Percentiles rank a stretch among this genome's conserved stretches.
Conservation (phyloP, 1,140 invertebrate genomes). For the Drosophila lowei region DNA sequence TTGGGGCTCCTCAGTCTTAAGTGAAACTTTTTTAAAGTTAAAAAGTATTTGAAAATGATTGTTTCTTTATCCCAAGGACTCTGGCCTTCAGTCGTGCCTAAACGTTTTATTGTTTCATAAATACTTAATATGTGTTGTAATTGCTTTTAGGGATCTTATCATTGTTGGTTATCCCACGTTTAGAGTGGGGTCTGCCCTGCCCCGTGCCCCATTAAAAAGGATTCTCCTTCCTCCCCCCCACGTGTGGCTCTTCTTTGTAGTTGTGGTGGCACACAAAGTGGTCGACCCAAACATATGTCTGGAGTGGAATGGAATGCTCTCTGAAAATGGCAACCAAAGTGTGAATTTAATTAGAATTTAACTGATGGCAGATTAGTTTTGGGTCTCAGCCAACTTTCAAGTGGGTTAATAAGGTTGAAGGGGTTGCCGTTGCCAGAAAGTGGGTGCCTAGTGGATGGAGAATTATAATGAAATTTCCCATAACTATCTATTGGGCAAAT, state of each 20-base stretch:
- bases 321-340: constrained; percentile 15
- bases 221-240: neutral
- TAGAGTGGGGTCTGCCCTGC: constrained; percentile 15
- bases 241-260: constrained; percentile 18
- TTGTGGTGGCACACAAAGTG: constrained; percentile 51
- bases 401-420: constrained; percentile 37
- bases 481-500: too few relatives aligned
- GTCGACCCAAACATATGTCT: constrained; percentile 42
- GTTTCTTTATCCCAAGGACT: too few relatives aligned
- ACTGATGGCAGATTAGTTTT: constrained; percentile 37
- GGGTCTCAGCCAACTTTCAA: constrained; percentile 37
- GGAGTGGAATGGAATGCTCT: constrained; percentile 38
- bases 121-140: constrained; percentile 76
- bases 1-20: constrained; percentile 2
- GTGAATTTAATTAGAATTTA: constrained; percentile 75
- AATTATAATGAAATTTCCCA: too few relatives aligned
- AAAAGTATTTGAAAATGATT: constrained; percentile 51
- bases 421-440: neutral
- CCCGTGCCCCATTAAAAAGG: constrained; percentile 36
- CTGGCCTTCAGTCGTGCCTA: too few relatives aligned
- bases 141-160: constrained; percentile 71
- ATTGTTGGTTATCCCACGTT: constrained; percentile 36
- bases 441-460: too few relatives aligned
- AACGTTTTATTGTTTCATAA: constrained; percentile 79
- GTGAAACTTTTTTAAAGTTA: constrained; percentile 28